Evolutionary conservation across 2,797 vertebrate genomes (phyloP).

Genomic region (Emys orbicularis): DNA sequence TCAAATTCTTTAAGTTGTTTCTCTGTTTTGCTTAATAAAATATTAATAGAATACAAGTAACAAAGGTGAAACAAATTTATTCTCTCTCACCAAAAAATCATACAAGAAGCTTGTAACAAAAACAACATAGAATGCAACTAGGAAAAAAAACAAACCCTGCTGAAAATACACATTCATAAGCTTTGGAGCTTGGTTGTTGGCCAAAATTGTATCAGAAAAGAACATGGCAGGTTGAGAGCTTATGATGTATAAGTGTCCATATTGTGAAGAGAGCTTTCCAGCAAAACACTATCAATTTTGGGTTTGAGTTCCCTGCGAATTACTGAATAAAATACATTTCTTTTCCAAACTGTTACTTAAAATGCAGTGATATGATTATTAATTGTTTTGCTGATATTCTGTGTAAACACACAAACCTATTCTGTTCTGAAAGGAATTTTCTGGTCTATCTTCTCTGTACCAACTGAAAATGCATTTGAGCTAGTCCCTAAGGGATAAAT

Average conservation of each 20-base stretch:
- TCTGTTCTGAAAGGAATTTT: neutral
- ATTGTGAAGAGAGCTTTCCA: slow-evolving; percentile 9
- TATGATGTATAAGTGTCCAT: neutral
- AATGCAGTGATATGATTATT: neutral
- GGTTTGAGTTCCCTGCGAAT: neutral
- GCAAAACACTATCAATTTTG: neutral
- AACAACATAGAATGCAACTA: neutral
- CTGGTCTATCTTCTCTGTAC: neutral
- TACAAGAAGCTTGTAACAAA: neutral
- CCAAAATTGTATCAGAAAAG: neutral
- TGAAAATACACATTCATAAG: neutral
- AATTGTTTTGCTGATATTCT: neutral
- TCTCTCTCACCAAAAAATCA: neutral
- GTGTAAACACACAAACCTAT: neutral
- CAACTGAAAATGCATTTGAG: slow-evolving; percentile 4
- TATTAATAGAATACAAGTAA: neutral
- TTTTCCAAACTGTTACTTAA: slow-evolving; percentile 22
- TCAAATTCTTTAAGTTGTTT: neutral
- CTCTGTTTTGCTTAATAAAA: neutral
- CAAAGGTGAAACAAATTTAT: too few relatives aligned
- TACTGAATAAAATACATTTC: neutral
- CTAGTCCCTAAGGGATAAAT: slow-evolving; percentile 1
- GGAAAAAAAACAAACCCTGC: neutral
- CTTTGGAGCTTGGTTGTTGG: neutral
- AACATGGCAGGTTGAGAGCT: fast-evolving